Evolutionary conservation across 2,888 invertebrate species (phyloP).

Genomic region (Tholera decimalis): DNA sequence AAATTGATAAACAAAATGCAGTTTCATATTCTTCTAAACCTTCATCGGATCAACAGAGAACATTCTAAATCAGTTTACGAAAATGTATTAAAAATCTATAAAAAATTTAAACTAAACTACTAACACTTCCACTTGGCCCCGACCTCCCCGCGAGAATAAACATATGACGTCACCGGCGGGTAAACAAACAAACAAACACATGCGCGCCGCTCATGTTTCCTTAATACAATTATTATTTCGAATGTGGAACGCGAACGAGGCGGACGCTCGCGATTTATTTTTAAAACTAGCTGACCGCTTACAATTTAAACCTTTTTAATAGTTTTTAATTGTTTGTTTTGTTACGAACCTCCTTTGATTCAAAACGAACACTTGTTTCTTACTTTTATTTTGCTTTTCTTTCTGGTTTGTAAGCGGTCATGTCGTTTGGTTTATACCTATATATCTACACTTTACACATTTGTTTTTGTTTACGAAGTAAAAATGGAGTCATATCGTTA

Average conservation of each 20-base stretch:
- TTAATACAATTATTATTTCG: slow-evolving; percentile 92
- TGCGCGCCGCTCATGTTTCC: slow-evolving; percentile 91
- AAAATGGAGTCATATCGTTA: slow-evolving; percentile 41
- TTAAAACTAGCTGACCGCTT: slow-evolving; percentile 63
- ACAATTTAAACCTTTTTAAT: slow-evolving; percentile 56
- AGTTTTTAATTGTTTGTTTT: slow-evolving; percentile 54
- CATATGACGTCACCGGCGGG: slow-evolving; percentile 91
- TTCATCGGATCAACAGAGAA: background rate
- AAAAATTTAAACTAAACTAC: slow-evolving; percentile 53
- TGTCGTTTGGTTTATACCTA: slow-evolving; percentile 26
- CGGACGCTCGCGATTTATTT: slow-evolving; percentile 76
- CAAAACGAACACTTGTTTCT: slow-evolving; percentile 44
- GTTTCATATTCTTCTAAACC: background rate
- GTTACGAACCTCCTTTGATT: slow-evolving; percentile 53
- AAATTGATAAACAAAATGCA: background rate
- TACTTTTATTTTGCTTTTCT: slow-evolving; percentile 26
- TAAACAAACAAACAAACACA: slow-evolving; percentile 92
- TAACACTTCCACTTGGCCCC: slow-evolving; percentile 67
- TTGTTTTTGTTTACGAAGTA: slow-evolving; percentile 47
- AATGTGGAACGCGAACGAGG: slow-evolving; percentile 86
- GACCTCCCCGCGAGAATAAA: slow-evolving; percentile 89
- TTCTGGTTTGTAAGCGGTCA: slow-evolving; percentile 44
- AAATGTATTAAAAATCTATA: slow-evolving; percentile 21
- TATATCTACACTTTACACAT: slow-evolving; percentile 21
- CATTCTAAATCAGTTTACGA: background rate